Conservation (phyloP, 2,888 invertebrate genomes). For the Agonopterix alstromeriana region DNA sequence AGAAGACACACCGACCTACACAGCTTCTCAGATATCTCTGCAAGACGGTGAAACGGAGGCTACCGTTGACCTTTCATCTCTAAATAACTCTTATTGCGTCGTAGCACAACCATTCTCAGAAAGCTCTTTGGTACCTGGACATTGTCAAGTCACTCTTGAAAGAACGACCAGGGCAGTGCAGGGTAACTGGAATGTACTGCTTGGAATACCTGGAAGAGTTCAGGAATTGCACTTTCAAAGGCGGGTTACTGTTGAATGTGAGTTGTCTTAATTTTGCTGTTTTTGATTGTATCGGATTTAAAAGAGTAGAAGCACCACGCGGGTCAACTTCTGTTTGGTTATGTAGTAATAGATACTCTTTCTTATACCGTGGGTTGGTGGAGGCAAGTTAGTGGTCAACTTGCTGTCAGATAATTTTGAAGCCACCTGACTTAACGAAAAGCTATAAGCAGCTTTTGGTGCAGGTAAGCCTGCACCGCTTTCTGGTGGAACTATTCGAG, state of each 20-base stretch:
- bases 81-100: constrained; percentile 50
- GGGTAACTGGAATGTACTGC: constrained; percentile 60
- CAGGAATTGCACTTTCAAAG: constrained; percentile 49
- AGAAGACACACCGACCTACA: constrained; percentile 28
- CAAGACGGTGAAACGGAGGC: constrained; percentile 40
- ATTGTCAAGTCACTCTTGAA: constrained; percentile 52
- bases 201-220: constrained; percentile 61
- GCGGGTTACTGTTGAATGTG: constrained; percentile 51
- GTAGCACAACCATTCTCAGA: constrained; percentile 60
- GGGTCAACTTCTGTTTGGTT: no score
- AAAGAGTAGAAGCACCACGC: no score
- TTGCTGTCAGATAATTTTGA: no score
- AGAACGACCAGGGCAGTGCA: constrained; percentile 57
- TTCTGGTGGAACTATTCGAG: no score
- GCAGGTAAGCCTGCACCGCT: no score
- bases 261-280: constrained; percentile 7
- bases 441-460: no score
- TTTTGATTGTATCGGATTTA: neutral
- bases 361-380: no score
- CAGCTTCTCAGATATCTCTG: constrained; percentile 34
- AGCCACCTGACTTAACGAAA: no score
- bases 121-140: constrained; percentile 51
- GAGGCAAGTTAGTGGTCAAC: no score
- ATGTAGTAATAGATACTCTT: no score
- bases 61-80: constrained; percentile 34